Percentiles rank a stretch among this genome's conserved stretches.
Conservation (phyloP, 2,113 vertebrate genomes). For the Chlorodrepanis virens region DNA sequence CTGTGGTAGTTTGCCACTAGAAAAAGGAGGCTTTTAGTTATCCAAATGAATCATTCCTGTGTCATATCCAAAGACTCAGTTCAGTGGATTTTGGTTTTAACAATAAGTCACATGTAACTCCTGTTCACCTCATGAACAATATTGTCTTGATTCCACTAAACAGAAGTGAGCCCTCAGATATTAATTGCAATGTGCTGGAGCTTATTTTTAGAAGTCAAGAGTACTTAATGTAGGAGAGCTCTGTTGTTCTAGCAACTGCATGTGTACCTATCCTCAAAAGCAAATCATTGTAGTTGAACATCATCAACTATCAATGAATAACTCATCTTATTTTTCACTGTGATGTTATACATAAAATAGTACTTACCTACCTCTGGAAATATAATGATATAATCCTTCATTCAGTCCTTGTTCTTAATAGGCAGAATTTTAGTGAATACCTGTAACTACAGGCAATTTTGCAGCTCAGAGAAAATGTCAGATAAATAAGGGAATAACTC, state of each 20-base stretch:
- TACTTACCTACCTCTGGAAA: not conserved
- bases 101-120: not conserved
- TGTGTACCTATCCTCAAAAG: not conserved
- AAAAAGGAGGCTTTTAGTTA: not conserved
- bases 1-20: not conserved
- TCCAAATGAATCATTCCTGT: not conserved
- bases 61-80: not conserved
- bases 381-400: not conserved
- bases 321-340: not conserved
- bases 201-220: constrained; percentile 22
- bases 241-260: constrained; percentile 24
- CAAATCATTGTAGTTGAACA: not conserved
- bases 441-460: not conserved
- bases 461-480: not conserved
- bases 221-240: not conserved
- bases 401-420: not conserved
- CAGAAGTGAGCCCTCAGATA: not conserved
- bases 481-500: not conserved
- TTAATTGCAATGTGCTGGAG: constrained; percentile 5
- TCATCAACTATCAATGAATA: not conserved
- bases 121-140: not conserved
- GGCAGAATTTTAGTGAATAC: not conserved
- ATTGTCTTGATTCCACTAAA: not conserved
- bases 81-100: not conserved
- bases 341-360: not conserved